phyloP scores from a whole-genome alignment of 2,113 vertebrate genomes.

The Nyctereutes procyonoides region DNA sequence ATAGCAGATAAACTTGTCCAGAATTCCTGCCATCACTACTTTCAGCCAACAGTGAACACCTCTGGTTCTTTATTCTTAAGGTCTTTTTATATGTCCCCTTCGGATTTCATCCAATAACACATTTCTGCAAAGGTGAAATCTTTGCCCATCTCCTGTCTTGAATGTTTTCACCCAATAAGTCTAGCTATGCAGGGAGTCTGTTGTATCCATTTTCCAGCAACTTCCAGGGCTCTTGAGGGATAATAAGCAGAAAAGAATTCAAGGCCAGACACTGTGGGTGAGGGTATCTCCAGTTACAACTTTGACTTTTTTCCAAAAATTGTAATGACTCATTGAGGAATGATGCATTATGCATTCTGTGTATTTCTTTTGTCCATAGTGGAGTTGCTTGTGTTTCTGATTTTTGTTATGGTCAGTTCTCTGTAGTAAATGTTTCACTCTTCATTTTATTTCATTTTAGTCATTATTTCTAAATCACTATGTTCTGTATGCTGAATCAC shows the following conservation, averaged over 20 bases:
- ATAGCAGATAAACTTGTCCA: not conserved
- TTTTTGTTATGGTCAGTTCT: not conserved
- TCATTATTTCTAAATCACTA: not conserved
- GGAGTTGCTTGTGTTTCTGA: not conserved
- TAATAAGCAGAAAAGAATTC: conserved; percentile 24
- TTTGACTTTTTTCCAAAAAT: not conserved
- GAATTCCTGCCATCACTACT: not conserved
- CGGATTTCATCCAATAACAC: not conserved
- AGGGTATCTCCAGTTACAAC: not conserved
- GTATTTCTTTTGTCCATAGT: not conserved
- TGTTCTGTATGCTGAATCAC: not conserved
- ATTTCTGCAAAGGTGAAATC: conserved; percentile 26
- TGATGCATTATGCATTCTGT: not conserved
- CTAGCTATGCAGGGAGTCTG: not conserved
- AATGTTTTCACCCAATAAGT: not conserved
- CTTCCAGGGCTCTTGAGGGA: not conserved
- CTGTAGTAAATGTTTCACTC: not conserved
- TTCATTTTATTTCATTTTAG: not conserved
- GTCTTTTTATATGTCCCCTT: not conserved
- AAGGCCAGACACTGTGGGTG: conserved; percentile 36
- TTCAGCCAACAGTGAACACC: not conserved
- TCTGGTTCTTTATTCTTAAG: not conserved
- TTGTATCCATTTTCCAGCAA: conserved; percentile 17
- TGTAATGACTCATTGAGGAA: not conserved
- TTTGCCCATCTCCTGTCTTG: not conserved